Evolutionary conservation across 2,888 invertebrate genomes (phyloP).

Genomic region (Tenodera sinensis): DNA sequence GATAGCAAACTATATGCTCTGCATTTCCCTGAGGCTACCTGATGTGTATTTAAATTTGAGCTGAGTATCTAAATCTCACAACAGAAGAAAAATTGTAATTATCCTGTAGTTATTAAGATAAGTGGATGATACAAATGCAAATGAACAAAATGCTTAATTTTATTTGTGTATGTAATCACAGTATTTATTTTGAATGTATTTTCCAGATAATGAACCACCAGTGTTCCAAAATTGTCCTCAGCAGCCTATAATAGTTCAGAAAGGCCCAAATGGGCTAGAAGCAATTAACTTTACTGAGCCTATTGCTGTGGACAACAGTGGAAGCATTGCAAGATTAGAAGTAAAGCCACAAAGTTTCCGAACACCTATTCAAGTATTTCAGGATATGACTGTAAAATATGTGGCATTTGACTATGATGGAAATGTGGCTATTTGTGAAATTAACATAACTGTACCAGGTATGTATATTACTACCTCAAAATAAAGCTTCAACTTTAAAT

Average conservation of each 20-base stretch:
- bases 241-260: conserved; percentile 84
- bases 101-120: too few relatives aligned
- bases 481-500: too few relatives aligned
- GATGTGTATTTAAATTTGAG: too few relatives aligned
- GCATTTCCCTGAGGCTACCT: too few relatives aligned
- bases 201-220: conserved; percentile 87
- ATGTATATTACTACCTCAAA: conserved; percentile 30
- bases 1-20: too few relatives aligned
- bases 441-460: conserved; percentile 88
- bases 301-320: conserved; percentile 91
- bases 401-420: conserved; percentile 97
- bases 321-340: conserved; percentile 88
- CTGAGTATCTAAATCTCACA: too few relatives aligned
- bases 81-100: too few relatives aligned
- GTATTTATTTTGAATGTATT: not conserved
- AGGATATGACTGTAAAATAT: conserved; percentile 90
- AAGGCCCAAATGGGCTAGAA: conserved; percentile 79
- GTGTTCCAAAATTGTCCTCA: conserved; percentile 95
- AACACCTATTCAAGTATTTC: conserved; percentile 82
- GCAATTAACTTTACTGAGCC: conserved; percentile 93
- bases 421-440: conserved; percentile 95
- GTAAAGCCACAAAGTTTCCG: conserved; percentile 88
- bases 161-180: too few relatives aligned
- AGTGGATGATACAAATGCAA: too few relatives aligned
- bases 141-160: too few relatives aligned